Base-by-base conservation (phyloP, 2,797 vertebrate species). In the Varecia variegata region DNA sequence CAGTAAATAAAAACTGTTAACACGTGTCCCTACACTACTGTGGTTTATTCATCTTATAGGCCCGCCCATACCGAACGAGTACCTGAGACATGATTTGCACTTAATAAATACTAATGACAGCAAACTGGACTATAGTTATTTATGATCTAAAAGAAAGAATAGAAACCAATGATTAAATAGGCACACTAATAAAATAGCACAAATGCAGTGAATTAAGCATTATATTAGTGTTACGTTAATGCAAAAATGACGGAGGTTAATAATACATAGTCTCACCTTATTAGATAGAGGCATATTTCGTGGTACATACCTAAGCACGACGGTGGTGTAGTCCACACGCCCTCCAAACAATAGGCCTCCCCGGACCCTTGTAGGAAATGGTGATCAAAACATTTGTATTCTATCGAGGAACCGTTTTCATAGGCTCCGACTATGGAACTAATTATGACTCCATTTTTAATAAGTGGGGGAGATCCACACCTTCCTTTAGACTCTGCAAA, bases 361-460 rank as follows among this genome's bases (percentile, higher is more conserved):
- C 60, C 97, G 47, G 98, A 95, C 9, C 98, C 99, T 96, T 98
- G 96, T 43, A 99, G 97, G 92, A 98, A 98, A 91, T 99, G 56
- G 65, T 98, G 86, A 5, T 98, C 98, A 62, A 73, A 97, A 90
- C 99, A 99, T 40, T 1, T 96, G 77, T 99, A 99, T 52, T 98
- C 97, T 94, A 98, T 93, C 1, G 97, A 97, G 60, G 98, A 98
- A 15, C 98, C 98, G 14, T 83, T 98, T 73, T 98, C 98, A 47
- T 98, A 98, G 45, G 86, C 85, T 12, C 25, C n/a, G 50, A 71
- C 45, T 0, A 23, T 43, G 90, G 95, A 93, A 25, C 94, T 68
- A 47, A 93, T 58, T 60, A 97, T 54, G 56, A 47, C 54, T 87
- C 98, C 98, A 88, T 98, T 98, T 7, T 25, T 94, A 97, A 99